A percentile compares a stretch with the other conserved stretches of the same genome.
These are phyloP conservation scores for Coelinius sp. DNA, from an alignment of 2,888 invertebrate genomes.

Conservation along the genomic window DNA sequence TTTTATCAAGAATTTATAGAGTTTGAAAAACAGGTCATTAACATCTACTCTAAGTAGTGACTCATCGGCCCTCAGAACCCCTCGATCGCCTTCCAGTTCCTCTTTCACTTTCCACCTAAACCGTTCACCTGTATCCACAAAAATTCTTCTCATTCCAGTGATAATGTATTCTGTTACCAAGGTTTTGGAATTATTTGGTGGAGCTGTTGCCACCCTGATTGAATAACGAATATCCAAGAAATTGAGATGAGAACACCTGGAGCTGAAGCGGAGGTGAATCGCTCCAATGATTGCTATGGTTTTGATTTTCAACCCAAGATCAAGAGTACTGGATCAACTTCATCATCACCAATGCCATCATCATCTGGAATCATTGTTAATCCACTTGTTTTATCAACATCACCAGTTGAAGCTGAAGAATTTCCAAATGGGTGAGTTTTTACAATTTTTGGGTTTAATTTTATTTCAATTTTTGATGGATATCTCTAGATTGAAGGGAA, in stretches of 20 bases:
- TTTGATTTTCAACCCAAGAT: conserved; percentile 57
- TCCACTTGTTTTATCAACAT: conserved; percentile 59
- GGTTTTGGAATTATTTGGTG: not conserved
- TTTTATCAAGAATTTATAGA: conserved; percentile 3
- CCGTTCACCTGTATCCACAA: conserved; percentile 19
- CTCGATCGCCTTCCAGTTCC: conserved; percentile 18
- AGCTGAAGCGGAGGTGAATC: conserved; percentile 61
- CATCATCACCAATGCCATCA: conserved; percentile 47
- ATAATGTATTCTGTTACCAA: conserved; percentile 14
- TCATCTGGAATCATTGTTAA: conserved; percentile 51
- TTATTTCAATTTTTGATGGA: too few relatives aligned
- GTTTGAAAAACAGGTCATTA: conserved; percentile 13
- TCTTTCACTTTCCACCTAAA: not conserved
- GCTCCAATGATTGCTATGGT: conserved; percentile 56
- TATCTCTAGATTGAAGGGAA: too few relatives aligned
- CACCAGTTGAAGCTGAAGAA: conserved; percentile 62
- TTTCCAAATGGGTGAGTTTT: conserved; percentile 63
- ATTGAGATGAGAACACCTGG: conserved; percentile 61
- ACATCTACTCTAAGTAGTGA: conserved; percentile 15
- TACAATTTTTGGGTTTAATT: too few relatives aligned
- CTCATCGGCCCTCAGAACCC: conserved; percentile 34
- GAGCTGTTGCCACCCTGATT: not conserved
- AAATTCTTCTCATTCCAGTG: conserved; percentile 2
- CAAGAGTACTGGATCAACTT: conserved; percentile 52
- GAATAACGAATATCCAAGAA: not conserved